Evolutionary conservation across 1,140 invertebrate genomes (phyloP).

Genomic region (Rhynchophorus ferrugineus): DNA sequence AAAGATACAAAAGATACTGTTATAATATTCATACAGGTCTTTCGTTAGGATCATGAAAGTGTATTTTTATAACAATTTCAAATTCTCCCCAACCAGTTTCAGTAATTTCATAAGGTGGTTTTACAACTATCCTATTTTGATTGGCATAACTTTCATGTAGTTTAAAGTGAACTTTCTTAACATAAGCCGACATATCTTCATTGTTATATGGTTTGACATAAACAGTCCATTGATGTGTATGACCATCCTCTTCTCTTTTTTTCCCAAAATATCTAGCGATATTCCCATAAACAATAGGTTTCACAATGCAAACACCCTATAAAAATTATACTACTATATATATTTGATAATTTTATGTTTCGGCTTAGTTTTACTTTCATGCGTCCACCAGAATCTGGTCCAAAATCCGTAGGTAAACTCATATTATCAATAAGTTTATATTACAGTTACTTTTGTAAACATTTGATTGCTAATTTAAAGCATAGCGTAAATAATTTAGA

Average conservation of each 20-base stretch:
- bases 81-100: constrained; percentile 99
- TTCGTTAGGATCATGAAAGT: constrained; percentile 96
- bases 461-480: too few relatives aligned
- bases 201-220: constrained; percentile 92
- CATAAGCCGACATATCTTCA: constrained; percentile 90
- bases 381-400: constrained; percentile 72
- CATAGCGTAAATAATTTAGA: too few relatives aligned
- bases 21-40: constrained; percentile 61
- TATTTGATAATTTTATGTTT: neutral
- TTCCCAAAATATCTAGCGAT: constrained; percentile 92
- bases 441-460: too few relatives aligned
- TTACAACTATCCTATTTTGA: constrained; percentile 83
- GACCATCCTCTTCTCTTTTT: constrained; percentile 96
- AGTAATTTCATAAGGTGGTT: constrained; percentile 94
- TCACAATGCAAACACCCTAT: constrained; percentile 84
- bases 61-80: constrained; percentile 97
- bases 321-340: constrained; percentile 9
- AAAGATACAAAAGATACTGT: neutral
- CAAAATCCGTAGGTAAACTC: constrained; percentile 66
- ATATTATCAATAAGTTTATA: constrained; percentile 33
- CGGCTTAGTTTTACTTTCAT: constrained; percentile 53
- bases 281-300: constrained; percentile 97
- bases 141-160: constrained; percentile 96
- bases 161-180: constrained; percentile 97
- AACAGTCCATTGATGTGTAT: constrained; percentile 98